Evolutionary conservation across 2,113 vertebrate genomes (phyloP), one percentile per base, ranked within the genome.

Genomic region (Camelus bactrianus): DNA sequence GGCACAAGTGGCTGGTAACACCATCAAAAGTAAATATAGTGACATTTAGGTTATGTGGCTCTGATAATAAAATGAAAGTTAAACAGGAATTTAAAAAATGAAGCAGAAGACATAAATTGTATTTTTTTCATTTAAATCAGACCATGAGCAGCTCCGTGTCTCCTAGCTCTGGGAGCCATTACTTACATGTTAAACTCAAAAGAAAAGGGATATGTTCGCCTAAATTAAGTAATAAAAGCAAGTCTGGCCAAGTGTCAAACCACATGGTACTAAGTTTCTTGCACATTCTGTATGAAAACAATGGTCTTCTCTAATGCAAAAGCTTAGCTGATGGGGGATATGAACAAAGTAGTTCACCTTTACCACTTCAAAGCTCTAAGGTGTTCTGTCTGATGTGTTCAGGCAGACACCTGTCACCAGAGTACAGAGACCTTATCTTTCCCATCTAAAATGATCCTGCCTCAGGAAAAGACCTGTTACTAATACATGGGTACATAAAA

Each of bases 171-270:
- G 6, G 46, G 11, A 95, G 52, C 19, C 46, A 65, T 69, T 79
- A 42, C 5, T 83, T 75, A 89, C 32, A 54, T 22, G 38, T 76
- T 75, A 58, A 65, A 60, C 70, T 46, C 83, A 54, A 89, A 97
- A 89, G 42, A 93, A 93, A 87, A 79, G 3, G 48, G 89, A 97
- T 15, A 48, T 67, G 32, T 73, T 86, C 32, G 35, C 76, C 52
- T 56, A 80, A 79, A 35, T 20, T 35, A 56, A 80, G 93, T 56
- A 94, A 62, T 50, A 76, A 95, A 95, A 94, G 50, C n/a, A 77
- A 62, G 69, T 46, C n/a, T 90, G 91, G 35, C 54, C 86, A 86
- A 94, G 82, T 70, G 75, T 93, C 91, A 92, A 88, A 90, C 58
- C 50, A 65, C 58, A 70, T 67, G 46, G 76, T 54, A 80, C 13